A percentile compares a stretch with the other conserved stretches of the same genome.
These are phyloP conservation scores for Lycophotia porphyrea DNA, from an alignment of 2,888 invertebrate species.

Conservation along the genomic window DNA sequence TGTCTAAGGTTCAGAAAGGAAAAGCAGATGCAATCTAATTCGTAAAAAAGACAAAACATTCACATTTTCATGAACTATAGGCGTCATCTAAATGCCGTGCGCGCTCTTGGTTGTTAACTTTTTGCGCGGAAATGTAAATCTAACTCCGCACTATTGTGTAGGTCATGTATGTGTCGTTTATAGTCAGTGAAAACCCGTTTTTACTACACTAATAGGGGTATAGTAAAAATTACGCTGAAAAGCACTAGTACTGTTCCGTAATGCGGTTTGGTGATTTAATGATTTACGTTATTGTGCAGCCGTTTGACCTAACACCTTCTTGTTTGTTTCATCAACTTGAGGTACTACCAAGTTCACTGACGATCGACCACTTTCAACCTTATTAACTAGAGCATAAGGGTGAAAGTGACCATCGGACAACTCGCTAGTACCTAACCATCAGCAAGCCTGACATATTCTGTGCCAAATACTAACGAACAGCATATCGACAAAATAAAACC, in stretches of 20 bases:
- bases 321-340: neutral
- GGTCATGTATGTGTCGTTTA: neutral
- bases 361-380: too few species aligned
- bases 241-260: neutral
- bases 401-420: too few species aligned
- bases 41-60: neutral
- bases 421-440: too few species aligned
- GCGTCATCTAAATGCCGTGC: too few species aligned
- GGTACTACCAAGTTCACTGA: too few species aligned
- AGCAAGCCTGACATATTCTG: neutral
- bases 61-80: neutral
- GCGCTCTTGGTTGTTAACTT: neutral
- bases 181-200: neutral
- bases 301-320: neutral
- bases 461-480: neutral
- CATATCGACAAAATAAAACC: neutral
- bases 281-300: neutral
- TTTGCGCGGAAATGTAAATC: neutral
- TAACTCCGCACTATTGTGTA: neutral
- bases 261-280: neutral
- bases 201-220: neutral
- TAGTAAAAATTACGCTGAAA: neutral
- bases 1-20: neutral
- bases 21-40: neutral
- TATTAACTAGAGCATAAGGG: too few species aligned